Conservation (phyloP, 1,140 invertebrate genomes). For the Procambarus clarkii region DNA sequence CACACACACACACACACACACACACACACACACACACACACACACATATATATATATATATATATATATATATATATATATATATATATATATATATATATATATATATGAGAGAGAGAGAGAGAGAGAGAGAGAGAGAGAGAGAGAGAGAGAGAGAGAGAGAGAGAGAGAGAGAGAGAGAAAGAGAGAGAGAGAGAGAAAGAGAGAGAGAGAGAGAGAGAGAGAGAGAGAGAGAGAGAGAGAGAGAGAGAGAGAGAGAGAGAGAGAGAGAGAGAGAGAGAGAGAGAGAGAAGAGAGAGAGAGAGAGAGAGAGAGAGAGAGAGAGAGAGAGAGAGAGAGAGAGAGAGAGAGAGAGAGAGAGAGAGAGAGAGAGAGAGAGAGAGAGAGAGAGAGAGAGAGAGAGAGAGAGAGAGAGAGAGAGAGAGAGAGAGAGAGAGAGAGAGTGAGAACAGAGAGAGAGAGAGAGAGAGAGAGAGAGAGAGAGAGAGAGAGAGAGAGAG, state of each 20-base stretch:
- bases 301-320: background rate
- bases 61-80: no score
- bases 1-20: no score
- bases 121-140: background rate
- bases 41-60: no score
- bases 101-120: no score
- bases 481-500: conserved; percentile 17
- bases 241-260: background rate
- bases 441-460: background rate
- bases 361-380: conserved; percentile 2
- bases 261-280: background rate
- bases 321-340: background rate
- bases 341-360: background rate
- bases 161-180: background rate
- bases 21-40: no score
- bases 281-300: background rate
- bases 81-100: no score
- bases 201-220: background rate
- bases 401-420: no score
- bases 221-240: background rate
- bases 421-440: background rate
- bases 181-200: background rate
- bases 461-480: background rate
- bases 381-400: background rate
- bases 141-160: background rate